Conservation (phyloP, 2,888 invertebrate genomes). For the Stenurella melanura region DNA sequence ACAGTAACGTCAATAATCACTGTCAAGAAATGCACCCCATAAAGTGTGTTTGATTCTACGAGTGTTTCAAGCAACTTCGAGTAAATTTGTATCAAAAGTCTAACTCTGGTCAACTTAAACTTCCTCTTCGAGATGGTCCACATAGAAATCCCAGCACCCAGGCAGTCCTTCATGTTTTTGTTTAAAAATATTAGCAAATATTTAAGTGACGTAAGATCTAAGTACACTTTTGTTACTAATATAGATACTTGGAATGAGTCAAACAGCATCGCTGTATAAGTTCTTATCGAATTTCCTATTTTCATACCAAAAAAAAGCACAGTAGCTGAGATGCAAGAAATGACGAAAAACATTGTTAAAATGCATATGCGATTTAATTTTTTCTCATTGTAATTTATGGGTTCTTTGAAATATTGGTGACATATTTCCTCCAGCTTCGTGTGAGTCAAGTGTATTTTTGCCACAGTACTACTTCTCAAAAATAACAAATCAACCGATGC, state of each 20-base stretch:
- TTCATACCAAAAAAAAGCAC: background rate
- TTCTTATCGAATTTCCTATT: background rate
- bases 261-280: background rate
- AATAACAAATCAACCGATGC: background rate
- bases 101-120: background rate
- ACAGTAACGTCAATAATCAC: conserved; percentile 18
- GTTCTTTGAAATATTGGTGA: background rate
- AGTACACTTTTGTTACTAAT: conserved; percentile 12
- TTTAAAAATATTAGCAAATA: conserved; percentile 25
- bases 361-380: background rate
- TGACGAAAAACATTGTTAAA: background rate
- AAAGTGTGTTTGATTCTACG: background rate
- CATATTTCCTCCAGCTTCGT: background rate
- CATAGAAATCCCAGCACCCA: background rate
- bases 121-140: background rate
- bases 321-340: background rate
- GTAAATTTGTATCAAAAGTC: conserved; percentile 10
- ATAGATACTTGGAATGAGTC: background rate
- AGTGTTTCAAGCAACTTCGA: conserved; percentile 8
- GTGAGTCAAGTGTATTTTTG: background rate
- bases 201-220: background rate
- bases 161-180: background rate
- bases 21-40: conserved; percentile 32
- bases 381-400: background rate
- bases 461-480: background rate